These are phyloP conservation scores for Venusia cambrica DNA, from an alignment of 2,888 invertebrate genomes.

Conservation along the genomic window DNA sequence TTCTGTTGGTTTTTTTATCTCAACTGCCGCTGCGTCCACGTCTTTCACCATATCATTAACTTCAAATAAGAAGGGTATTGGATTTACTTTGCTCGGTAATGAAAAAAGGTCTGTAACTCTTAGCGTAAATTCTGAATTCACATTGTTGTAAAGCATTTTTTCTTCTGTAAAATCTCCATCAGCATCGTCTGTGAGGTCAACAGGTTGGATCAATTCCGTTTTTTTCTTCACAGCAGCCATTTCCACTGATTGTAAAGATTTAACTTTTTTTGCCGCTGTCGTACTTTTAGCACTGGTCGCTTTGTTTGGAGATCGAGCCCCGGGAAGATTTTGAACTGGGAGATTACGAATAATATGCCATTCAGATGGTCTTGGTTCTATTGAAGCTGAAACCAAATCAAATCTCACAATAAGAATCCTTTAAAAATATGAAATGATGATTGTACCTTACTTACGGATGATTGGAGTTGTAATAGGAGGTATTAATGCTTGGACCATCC, in stretches of 20 bases:
- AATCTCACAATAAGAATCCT: not conserved
- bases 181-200: slow-evolving; percentile 10
- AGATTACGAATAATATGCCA: slow-evolving; percentile 49
- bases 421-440: not conserved
- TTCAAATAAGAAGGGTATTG: slow-evolving; percentile 50
- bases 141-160: slow-evolving; percentile 36
- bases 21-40: slow-evolving; percentile 41
- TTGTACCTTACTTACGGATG: slow-evolving; percentile 34
- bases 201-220: slow-evolving; percentile 21
- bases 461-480: slow-evolving; percentile 30
- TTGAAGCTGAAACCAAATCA: slow-evolving; percentile 22
- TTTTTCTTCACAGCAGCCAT: slow-evolving; percentile 30
- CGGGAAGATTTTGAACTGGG: slow-evolving; percentile 7
- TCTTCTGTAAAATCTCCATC: slow-evolving; percentile 30
- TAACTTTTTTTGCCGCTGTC: slow-evolving; percentile 4
- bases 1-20: slow-evolving; percentile 42
- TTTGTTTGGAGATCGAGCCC: slow-evolving; percentile 38
- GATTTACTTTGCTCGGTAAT: slow-evolving; percentile 17
- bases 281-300: slow-evolving; percentile 34
- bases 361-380: slow-evolving; percentile 41
- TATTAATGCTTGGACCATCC: slow-evolving; percentile 46
- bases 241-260: slow-evolving; percentile 35
- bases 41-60: slow-evolving; percentile 50
- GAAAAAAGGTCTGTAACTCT: slow-evolving; percentile 41
- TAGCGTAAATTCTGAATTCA: slow-evolving; percentile 41